phyloP scores from a whole-genome alignment of 2,888 invertebrate species.

The Drosophila testacea region DNA sequence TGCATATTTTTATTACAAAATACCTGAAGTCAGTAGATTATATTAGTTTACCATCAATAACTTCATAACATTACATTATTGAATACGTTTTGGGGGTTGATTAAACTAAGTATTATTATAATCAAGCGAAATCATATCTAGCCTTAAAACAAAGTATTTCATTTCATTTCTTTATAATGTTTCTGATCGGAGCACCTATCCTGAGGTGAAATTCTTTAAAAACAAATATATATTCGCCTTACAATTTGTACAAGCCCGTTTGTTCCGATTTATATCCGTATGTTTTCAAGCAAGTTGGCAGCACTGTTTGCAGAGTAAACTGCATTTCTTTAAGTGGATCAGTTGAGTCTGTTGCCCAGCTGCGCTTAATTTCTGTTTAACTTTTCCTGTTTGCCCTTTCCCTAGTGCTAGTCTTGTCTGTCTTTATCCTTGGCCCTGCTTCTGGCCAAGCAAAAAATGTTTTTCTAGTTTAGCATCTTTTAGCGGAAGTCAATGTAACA shows the following conservation, averaged over 20 bases:
- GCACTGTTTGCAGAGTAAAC: not conserved
- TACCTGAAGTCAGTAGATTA: too few relatives aligned
- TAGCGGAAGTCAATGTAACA: constrained; percentile 80
- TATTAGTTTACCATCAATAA: too few relatives aligned
- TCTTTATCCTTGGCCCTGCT: constrained; percentile 5
- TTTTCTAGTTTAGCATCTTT: constrained; percentile 77
- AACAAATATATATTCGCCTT: not conserved
- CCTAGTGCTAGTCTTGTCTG: constrained; percentile 8
- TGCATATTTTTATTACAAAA: too few relatives aligned
- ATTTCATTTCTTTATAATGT: too few relatives aligned
- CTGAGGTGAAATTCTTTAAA: not conserved
- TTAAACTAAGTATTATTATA: too few relatives aligned
- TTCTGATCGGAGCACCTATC: not conserved
- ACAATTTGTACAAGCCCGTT: not conserved
- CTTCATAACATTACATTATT: too few relatives aligned
- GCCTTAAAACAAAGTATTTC: too few relatives aligned
- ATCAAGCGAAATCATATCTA: too few relatives aligned
- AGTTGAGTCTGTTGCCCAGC: constrained; percentile 32
- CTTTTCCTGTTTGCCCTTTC: constrained; percentile 67
- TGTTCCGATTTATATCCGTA: not conserved
- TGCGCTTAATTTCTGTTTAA: constrained; percentile 76
- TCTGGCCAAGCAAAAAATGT: constrained; percentile 50
- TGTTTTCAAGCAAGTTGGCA: not conserved
- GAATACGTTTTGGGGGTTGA: too few relatives aligned
- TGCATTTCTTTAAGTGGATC: constrained; percentile 52